A percentile compares a stretch with the other conserved stretches of the same genome.
phyloP scores from a whole-genome alignment of 2,888 invertebrate species.

The Temnothorax unifasciatus region DNA sequence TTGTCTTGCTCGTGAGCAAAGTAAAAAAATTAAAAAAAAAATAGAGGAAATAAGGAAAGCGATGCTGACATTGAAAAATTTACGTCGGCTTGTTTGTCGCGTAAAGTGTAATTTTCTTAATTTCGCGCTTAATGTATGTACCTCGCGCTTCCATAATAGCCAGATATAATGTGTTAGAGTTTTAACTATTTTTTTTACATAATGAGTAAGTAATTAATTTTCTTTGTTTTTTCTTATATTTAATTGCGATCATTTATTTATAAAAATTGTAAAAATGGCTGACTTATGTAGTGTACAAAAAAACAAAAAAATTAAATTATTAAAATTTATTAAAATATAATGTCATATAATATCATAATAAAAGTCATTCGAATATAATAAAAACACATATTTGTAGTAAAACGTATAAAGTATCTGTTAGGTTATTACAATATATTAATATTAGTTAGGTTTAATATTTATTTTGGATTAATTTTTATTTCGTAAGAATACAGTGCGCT shows the following conservation, averaged over 20 bases:
- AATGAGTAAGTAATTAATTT: slow-evolving; percentile 73
- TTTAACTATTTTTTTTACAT: slow-evolving; percentile 65
- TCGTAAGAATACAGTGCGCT: neutral
- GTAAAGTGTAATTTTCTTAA: slow-evolving; percentile 78
- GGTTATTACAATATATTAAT: neutral
- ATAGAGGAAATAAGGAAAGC: neutral
- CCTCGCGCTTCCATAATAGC: slow-evolving; percentile 39
- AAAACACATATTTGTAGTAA: neutral
- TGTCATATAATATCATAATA: too few species aligned
- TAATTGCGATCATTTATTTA: neutral
- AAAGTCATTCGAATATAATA: neutral
- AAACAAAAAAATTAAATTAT: neutral
- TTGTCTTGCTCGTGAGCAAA: slow-evolving; percentile 59
- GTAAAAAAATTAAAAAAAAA: slow-evolving; percentile 5
- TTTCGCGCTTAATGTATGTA: slow-evolving; percentile 73
- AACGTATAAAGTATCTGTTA: neutral
- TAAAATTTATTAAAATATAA: too few species aligned
- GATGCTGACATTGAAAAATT: slow-evolving; percentile 66
- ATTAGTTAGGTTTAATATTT: neutral
- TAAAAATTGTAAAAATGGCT: slow-evolving; percentile 15
- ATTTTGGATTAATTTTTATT: neutral
- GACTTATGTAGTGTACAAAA: neutral
- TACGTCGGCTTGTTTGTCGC: slow-evolving; percentile 65
- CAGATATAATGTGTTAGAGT: slow-evolving; percentile 77
- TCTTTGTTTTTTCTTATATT: slow-evolving; percentile 49